Percentiles rank a stretch among this genome's conserved stretches.
Conservation (phyloP, 2,888 invertebrate species). For the Therioaphis trifolii region DNA sequence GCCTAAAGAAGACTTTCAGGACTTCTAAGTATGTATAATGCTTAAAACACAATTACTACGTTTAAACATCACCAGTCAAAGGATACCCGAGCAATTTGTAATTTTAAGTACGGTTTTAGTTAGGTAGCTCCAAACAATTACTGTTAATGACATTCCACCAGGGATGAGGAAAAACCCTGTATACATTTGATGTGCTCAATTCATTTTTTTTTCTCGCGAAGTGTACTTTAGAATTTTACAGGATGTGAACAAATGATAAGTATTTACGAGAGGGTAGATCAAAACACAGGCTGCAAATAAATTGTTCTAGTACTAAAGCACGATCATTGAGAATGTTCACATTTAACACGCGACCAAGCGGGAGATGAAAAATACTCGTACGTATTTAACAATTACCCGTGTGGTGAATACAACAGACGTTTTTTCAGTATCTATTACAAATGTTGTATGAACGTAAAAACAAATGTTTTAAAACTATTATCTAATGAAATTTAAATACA, state of each 20-base stretch:
- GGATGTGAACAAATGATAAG: constrained; percentile 40
- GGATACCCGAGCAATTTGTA: constrained; percentile 35
- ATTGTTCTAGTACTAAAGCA: not conserved
- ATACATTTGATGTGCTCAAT: constrained; percentile 36
- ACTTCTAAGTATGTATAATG: constrained; percentile 5
- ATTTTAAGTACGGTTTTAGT: constrained; percentile 57
- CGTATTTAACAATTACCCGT: not conserved
- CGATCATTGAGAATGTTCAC: not conserved
- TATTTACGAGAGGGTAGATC: constrained; percentile 31
- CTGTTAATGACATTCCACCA: constrained; percentile 46
- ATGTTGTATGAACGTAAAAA: too few relatives aligned
- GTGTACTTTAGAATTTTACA: constrained; percentile 23
- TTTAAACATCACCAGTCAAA: constrained; percentile 14
- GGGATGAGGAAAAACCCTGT: constrained; percentile 14
- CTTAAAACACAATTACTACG: not conserved
- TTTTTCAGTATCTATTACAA: too few relatives aligned
- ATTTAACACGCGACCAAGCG: not conserved
- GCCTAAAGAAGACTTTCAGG: not conserved
- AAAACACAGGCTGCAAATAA: constrained; percentile 21
- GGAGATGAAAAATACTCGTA: constrained; percentile 10
- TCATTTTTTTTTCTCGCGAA: constrained; percentile 18
- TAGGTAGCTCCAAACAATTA: constrained; percentile 44
- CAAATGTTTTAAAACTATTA: too few relatives aligned
- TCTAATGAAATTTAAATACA: too few relatives aligned
- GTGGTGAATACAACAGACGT: too few relatives aligned